A percentile compares a stretch with the other conserved stretches of the same genome.
phyloP scores from a whole-genome alignment of 2,113 vertebrate genomes.

The Muntiacus reevesi region DNA sequence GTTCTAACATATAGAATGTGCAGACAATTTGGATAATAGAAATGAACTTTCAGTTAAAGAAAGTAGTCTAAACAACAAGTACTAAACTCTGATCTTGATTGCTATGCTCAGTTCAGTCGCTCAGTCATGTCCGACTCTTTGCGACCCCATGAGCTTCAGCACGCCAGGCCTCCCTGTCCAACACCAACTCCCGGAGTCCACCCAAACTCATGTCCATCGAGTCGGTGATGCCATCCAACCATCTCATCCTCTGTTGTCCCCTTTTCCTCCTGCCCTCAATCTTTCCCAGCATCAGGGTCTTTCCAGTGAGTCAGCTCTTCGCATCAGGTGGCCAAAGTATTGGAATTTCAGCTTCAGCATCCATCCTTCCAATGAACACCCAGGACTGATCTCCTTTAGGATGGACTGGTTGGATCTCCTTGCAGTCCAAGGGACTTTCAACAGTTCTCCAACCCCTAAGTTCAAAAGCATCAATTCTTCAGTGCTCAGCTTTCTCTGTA shows the following conservation, averaged over 20 bases:
- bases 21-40: not conserved
- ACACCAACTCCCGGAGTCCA: not conserved
- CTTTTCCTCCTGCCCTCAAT: not conserved
- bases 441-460: not conserved
- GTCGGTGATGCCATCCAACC: not conserved
- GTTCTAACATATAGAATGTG: not conserved
- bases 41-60: not conserved
- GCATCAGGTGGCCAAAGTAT: not conserved
- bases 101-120: not conserved
- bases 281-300: not conserved
- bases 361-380: not conserved
- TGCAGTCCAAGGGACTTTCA: not conserved
- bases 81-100: not conserved
- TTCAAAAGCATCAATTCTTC: not conserved
- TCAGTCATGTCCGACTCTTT: not conserved
- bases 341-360: not conserved
- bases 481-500: rapidly evolving
- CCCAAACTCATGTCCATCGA: not conserved
- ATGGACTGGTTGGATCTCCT: not conserved
- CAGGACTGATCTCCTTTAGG: too few relatives aligned
- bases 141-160: not conserved
- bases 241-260: not conserved
- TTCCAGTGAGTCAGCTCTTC: not conserved
- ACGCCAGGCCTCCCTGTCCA: not conserved
- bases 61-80: not conserved